These are phyloP conservation scores for Pyrocoelia pectoralis DNA, from an alignment of 2,888 invertebrate genomes.

Conservation along the genomic window DNA sequence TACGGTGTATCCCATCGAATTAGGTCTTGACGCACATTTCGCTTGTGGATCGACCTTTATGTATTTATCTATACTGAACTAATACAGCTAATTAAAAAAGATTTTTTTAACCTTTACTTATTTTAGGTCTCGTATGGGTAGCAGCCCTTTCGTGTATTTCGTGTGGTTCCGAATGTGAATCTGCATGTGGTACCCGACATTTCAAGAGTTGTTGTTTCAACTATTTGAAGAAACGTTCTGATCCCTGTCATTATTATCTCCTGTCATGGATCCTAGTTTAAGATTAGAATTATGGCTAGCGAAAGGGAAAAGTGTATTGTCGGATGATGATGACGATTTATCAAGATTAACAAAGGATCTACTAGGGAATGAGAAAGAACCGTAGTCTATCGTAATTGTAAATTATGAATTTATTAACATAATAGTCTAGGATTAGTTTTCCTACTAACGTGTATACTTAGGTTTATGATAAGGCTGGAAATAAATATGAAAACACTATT, in stretches of 20 bases:
- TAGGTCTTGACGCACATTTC: no score
- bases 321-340: slow-evolving; percentile 17
- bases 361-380: slow-evolving; percentile 13
- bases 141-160: slow-evolving; percentile 72
- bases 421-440: no score
- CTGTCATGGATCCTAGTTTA: slow-evolving; percentile 53
- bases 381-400: not conserved
- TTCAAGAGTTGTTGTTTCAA: slow-evolving; percentile 79
- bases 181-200: slow-evolving; percentile 73
- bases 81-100: no score
- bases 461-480: not conserved
- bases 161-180: slow-evolving; percentile 72
- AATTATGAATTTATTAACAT: not conserved
- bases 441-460: no score
- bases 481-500: no score
- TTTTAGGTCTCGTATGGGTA: slow-evolving; percentile 62
- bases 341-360: slow-evolving; percentile 4
- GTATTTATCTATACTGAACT: no score
- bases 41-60: no score
- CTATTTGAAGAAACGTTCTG: slow-evolving; percentile 69
- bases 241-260: slow-evolving; percentile 43
- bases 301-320: slow-evolving; percentile 48
- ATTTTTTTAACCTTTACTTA: no score
- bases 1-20: no score
- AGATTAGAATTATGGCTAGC: slow-evolving; percentile 56